Base-by-base conservation (phyloP, 2,888 invertebrate genomes). In the Philaethria dido region DNA sequence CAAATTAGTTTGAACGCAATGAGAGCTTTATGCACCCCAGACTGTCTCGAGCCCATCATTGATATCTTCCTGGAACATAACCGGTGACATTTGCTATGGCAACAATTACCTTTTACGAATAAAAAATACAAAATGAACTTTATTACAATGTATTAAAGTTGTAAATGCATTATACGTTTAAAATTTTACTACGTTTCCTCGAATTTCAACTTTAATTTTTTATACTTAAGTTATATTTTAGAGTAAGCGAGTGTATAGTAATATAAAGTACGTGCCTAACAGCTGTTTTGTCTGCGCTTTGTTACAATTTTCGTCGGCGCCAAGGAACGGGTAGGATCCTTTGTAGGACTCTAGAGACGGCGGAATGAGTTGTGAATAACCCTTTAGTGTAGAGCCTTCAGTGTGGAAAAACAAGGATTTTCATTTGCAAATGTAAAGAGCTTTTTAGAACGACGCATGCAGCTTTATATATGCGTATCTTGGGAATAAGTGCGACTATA, bases 281-380 rank as follows among this genome's bases (percentile, higher is more conserved):
- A 87, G 86, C 85, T 86, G 87, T 88, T 86, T 82, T 81, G 83
- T 84, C 82, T 83, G 81, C 72, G 70, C 79, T 85, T 88, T 87
- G 85, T 87, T 84, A 79, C 75, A 79, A 79, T 81, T 85, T 83
- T 80, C 76, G 78, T 74, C 74, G 81, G 77, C 79, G 77, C 75
- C 78, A 79, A 81, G 80, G 80, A 78, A 78, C 75, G 70, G 80
- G 39, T 29, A 33, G 68, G 64, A 59, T 69, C 64, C 78, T 74
- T 74, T 70, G 70, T 48, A 47, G 39, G 48, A 47, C 66, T 64
- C 66, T 62, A 66, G 64, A 66, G 70, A 68, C 52, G 66, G 55
- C 20, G 48, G 44, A 64, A 67, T 64, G 66, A 64, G 69, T 64
- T 33, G 62, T 68, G 71, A 64, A 69, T 65, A 64, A 66, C 71